Conservation (phyloP, 2,797 vertebrate genomes). For the Gila robusta region DNA sequence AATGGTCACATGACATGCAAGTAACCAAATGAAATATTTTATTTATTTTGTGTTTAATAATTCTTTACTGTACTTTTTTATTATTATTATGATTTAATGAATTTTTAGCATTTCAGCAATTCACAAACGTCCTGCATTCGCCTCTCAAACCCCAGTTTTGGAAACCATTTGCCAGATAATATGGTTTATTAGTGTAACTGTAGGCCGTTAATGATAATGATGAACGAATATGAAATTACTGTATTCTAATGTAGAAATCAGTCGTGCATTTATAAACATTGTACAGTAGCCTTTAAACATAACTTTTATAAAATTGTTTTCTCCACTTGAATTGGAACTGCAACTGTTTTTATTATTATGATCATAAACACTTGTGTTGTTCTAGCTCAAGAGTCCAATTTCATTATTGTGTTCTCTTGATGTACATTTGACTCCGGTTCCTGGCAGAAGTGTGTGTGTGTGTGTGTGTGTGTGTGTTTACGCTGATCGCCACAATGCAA, state of each 20-base stretch:
- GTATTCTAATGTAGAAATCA: too few species aligned
- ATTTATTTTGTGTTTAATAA: not conserved
- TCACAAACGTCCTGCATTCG: not conserved
- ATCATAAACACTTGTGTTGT: not conserved
- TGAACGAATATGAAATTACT: not conserved
- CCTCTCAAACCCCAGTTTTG: not conserved
- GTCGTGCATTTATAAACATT: not conserved
- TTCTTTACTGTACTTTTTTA: not conserved
- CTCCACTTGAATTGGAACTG: not conserved
- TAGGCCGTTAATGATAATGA: not conserved
- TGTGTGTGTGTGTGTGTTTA: not conserved
- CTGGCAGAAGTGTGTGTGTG: not conserved
- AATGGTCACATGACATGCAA: not conserved
- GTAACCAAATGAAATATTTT: not conserved
- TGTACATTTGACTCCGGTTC: conserved; percentile 7
- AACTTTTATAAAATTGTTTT: not conserved
- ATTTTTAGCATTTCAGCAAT: not conserved
- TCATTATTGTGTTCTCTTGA: not conserved
- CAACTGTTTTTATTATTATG: not conserved
- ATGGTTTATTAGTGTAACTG: not conserved
- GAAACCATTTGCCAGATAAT: not conserved
- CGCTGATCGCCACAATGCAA: not conserved
- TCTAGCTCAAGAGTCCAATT: not conserved
- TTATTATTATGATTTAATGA: not conserved
- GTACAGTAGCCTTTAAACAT: not conserved